A percentile compares a stretch with the other conserved stretches of the same genome.
Evolutionary conservation across 1,140 invertebrate genomes (phyloP).

Genomic region (Hestina assimilis): DNA sequence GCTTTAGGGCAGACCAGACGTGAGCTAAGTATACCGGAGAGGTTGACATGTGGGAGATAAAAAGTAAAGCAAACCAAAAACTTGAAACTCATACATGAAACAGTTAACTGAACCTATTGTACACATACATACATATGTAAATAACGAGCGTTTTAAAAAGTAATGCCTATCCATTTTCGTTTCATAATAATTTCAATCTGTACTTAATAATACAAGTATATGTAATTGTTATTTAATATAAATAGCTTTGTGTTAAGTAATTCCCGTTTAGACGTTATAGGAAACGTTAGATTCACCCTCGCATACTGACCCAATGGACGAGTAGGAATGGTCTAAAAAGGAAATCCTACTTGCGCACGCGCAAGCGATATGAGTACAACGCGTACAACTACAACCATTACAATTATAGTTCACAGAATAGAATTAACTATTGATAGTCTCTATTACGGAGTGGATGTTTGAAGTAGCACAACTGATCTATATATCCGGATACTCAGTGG

Average conservation of each 20-base stretch:
- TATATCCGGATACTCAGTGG: background rate
- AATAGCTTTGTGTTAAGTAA: background rate
- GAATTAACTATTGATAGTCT: slow-evolving; percentile 20
- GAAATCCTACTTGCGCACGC: slow-evolving; percentile 70
- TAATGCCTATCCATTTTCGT: too few species aligned
- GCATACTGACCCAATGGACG: slow-evolving; percentile 70
- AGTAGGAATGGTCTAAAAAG: slow-evolving; percentile 67
- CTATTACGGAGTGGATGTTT: background rate
- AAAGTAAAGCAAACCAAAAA: too few species aligned
- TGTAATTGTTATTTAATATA: background rate
- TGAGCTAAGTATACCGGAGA: too few species aligned
- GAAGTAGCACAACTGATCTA: background rate
- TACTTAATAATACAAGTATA: too few species aligned
- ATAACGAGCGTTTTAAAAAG: too few species aligned
- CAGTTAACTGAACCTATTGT: too few species aligned
- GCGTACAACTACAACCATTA: slow-evolving; percentile 46
- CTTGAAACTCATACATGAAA: too few species aligned
- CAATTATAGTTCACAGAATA: slow-evolving; percentile 37
- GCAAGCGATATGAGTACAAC: slow-evolving; percentile 56
- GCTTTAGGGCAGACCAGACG: too few species aligned
- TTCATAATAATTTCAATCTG: too few species aligned
- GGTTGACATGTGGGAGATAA: too few species aligned
- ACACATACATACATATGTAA: background rate
- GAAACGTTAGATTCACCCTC: slow-evolving; percentile 39
- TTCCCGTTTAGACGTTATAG: slow-evolving; percentile 15